Percentiles rank a stretch among this genome's conserved stretches.
These are phyloP conservation scores for Euwallacea fornicatus DNA, from an alignment of 1,140 invertebrate species.

Conservation along the genomic window DNA sequence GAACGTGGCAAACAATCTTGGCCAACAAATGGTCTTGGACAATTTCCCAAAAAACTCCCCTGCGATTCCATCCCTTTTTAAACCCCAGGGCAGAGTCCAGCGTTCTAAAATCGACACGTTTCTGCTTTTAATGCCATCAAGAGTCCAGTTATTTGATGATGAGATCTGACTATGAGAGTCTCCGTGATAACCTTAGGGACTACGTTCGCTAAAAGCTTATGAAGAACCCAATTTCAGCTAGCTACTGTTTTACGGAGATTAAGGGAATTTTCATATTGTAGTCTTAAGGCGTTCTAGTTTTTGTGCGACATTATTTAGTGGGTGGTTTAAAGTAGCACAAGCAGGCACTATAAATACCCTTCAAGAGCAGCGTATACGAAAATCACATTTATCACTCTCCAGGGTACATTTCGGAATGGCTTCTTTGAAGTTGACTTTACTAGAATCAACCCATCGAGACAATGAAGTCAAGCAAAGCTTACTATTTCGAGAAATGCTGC, in stretches of 20 bases:
- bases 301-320: neutral
- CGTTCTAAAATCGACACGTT: conserved; percentile 13
- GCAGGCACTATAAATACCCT: conserved; percentile 11
- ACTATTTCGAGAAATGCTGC: conserved; percentile 6
- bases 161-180: neutral
- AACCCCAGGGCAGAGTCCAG: neutral
- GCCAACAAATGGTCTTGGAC: neutral
- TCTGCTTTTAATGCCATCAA: conserved; percentile 9
- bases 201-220: neutral
- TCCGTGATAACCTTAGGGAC: conserved; percentile 3
- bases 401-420: conserved; percentile 14
- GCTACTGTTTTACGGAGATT: neutral
- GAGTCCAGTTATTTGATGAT: conserved; percentile 2
- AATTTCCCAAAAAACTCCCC: neutral
- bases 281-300: neutral
- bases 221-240: neutral
- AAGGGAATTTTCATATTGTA: neutral
- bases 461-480: conserved; percentile 15
- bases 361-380: conserved; percentile 12
- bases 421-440: conserved; percentile 24
- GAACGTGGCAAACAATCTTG: neutral
- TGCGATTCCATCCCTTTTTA: neutral
- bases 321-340: neutral
- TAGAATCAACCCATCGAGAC: conserved; percentile 19
- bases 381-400: conserved; percentile 25